phyloP scores from a whole-genome alignment of 2,797 vertebrate genomes.

The Momotus momota region DNA sequence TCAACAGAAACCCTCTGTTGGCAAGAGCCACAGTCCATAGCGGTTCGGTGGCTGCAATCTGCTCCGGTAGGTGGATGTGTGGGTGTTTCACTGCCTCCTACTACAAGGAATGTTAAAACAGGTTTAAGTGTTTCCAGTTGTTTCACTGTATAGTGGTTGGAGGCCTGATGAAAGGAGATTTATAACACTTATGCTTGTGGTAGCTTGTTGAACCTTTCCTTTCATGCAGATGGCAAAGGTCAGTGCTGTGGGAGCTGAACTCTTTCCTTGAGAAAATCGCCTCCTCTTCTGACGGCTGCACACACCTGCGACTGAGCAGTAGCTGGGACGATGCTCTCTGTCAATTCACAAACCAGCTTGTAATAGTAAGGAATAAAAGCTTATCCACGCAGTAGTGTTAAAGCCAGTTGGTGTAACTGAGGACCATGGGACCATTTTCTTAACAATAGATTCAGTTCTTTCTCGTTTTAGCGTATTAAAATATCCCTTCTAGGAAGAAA shows the following conservation, averaged over 20 bases:
- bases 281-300: rapidly evolving
- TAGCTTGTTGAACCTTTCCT: constrained; percentile 16
- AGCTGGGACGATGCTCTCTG: neutral
- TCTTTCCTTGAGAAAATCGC: neutral
- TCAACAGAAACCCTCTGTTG: neutral
- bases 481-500: neutral
- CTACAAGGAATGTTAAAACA: constrained; percentile 2
- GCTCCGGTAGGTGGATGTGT: neutral
- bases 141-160: neutral
- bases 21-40: neutral
- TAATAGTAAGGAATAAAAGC: neutral
- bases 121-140: constrained; percentile 49
- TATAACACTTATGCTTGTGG: constrained; percentile 11
- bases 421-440: neutral
- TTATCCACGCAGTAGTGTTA: neutral
- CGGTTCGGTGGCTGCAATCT: neutral
- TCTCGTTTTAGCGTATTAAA: neutral
- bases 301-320: neutral
- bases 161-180: constrained; percentile 45
- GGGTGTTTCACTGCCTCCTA: neutral
- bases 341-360: neutral
- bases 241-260: neutral
- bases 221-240: constrained; percentile 1
- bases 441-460: neutral
- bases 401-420: neutral